These are phyloP conservation scores for Melangyna quadrimaculata DNA, from an alignment of 2,888 invertebrate species.

Conservation along the genomic window DNA sequence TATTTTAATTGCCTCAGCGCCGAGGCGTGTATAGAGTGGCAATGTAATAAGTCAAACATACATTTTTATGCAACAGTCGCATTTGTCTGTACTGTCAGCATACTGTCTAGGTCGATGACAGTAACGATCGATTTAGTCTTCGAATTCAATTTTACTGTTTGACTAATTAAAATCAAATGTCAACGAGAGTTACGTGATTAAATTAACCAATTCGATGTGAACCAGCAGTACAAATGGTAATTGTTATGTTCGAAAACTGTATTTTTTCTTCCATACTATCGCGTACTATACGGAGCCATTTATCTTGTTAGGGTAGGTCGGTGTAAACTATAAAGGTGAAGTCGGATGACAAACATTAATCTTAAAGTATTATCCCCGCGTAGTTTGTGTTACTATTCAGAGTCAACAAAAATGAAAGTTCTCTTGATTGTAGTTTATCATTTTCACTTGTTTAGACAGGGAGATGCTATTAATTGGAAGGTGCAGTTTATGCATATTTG, in stretches of 20 bases:
- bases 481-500: constrained; percentile 3
- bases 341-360: neutral
- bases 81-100: neutral
- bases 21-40: neutral
- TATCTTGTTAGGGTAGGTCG: constrained; percentile 4
- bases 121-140: neutral
- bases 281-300: neutral
- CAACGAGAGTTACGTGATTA: constrained; percentile 52
- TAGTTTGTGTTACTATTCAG: neutral
- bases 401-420: neutral
- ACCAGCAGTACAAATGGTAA: neutral
- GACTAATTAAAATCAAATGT: constrained; percentile 68
- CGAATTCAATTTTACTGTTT: constrained; percentile 26
- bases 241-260: neutral
- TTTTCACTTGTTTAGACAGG: neutral
- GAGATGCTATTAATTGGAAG: constrained; percentile 4
- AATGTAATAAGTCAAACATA: neutral
- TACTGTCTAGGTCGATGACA: constrained; percentile 20
- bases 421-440: neutral
- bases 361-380: neutral
- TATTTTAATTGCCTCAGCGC: constrained; percentile 1
- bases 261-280: neutral
- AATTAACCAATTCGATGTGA: constrained; percentile 37
- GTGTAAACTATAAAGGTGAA: neutral
- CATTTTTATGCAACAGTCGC: neutral